A percentile compares a stretch with the other conserved stretches of the same genome.
Evolutionary conservation across 2,888 invertebrate genomes (phyloP).

Genomic region (Seira musarum): DNA sequence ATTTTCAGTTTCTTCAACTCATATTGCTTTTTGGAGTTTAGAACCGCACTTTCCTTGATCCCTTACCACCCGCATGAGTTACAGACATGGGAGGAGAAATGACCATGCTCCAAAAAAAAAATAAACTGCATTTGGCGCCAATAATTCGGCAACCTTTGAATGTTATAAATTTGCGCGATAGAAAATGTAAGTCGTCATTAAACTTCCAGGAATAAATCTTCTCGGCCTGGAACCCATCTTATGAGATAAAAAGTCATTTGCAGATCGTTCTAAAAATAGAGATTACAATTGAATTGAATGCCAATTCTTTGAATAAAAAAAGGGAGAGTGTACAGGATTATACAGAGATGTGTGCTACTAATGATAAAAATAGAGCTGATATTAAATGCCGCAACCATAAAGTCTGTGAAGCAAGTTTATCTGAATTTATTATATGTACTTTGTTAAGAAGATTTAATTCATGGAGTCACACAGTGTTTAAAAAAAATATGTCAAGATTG

Average conservation of each 20-base stretch:
- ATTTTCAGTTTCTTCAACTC: too few species aligned
- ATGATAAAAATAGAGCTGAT: slow-evolving; percentile 2
- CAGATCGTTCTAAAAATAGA: slow-evolving; percentile 4
- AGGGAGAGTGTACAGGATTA: background rate
- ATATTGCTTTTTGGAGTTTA: too few species aligned
- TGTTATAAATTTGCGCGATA: too few species aligned
- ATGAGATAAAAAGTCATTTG: background rate
- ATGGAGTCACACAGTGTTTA: background rate
- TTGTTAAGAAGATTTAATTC: background rate
- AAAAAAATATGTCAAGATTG: slow-evolving; percentile 1
- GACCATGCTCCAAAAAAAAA: too few species aligned
- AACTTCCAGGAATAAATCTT: too few species aligned
- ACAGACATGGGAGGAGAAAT: too few species aligned
- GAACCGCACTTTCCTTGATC: too few species aligned
- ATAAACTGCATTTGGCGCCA: too few species aligned
- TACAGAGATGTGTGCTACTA: background rate
- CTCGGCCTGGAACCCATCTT: background rate
- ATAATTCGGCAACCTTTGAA: too few species aligned
- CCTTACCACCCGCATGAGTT: too few species aligned
- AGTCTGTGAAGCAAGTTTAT: background rate
- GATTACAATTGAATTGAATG: background rate
- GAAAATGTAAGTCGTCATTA: too few species aligned
- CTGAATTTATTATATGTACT: background rate
- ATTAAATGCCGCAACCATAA: background rate
- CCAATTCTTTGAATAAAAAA: background rate